Percentiles rank a stretch among this genome's conserved stretches.
phyloP scores from a whole-genome alignment of 2,888 invertebrate species.

The Tetragonula carbonaria region DNA sequence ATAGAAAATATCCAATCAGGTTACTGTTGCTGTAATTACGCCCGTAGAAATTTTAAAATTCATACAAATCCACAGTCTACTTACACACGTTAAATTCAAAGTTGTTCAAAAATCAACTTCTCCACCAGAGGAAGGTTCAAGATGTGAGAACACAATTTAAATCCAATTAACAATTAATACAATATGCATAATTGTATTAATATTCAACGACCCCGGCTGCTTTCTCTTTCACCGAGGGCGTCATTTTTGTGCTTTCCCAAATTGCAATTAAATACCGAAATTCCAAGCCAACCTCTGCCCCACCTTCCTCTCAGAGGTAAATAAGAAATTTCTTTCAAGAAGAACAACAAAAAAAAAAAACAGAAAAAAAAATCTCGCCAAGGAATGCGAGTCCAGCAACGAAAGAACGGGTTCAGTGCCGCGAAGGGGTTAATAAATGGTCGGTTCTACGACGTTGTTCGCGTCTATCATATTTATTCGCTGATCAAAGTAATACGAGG shows the following conservation, averaged over 20 bases:
- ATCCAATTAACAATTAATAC: too few species aligned
- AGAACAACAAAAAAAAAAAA: background rate
- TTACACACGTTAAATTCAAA: too few species aligned
- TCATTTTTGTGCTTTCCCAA: background rate
- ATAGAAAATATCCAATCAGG: too few species aligned
- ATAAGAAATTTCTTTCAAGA: background rate
- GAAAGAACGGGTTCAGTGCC: background rate
- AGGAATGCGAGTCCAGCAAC: background rate
- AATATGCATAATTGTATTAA: background rate
- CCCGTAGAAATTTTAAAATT: too few species aligned
- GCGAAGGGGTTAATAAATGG: slow-evolving; percentile 17
- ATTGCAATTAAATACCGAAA: background rate
- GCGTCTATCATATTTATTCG: slow-evolving; percentile 27
- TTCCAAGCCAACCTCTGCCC: background rate
- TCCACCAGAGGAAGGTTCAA: too few species aligned
- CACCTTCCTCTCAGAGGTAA: background rate
- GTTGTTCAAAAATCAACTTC: too few species aligned
- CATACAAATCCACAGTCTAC: too few species aligned
- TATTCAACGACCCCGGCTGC: too few species aligned
- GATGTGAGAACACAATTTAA: too few species aligned
- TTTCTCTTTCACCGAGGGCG: background rate
- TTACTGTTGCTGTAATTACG: too few species aligned
- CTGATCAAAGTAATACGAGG: slow-evolving; percentile 37
- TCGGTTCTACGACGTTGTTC: slow-evolving; percentile 4
- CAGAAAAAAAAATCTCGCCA: background rate